phyloP scores from a whole-genome alignment of 1,140 invertebrate species.

The Aphis craccivora region DNA sequence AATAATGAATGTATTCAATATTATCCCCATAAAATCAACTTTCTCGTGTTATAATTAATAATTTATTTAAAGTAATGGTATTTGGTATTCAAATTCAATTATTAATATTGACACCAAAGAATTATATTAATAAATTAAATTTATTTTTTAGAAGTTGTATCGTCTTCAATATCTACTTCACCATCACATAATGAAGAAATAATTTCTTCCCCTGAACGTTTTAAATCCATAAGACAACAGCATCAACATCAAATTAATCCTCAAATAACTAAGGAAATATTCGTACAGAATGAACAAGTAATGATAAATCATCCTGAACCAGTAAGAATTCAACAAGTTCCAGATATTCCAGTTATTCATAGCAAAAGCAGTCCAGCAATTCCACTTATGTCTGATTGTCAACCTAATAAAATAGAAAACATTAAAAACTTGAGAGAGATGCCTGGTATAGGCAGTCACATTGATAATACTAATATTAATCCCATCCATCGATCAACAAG shows the following conservation, averaged over 20 bases:
- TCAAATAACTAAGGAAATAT: neutral
- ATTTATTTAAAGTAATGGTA: neutral
- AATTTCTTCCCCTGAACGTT: conserved; percentile 41
- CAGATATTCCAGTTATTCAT: conserved; percentile 48
- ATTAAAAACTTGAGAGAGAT: conserved; percentile 35
- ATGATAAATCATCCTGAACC: conserved; percentile 43
- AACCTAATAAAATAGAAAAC: conserved; percentile 51
- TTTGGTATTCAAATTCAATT: neutral
- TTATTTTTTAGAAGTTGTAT: conserved; percentile 20
- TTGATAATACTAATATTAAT: conserved; percentile 49
- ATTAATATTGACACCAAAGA: neutral
- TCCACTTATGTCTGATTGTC: conserved; percentile 42
- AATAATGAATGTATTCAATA: too few species aligned
- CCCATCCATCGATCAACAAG: conserved; percentile 49
- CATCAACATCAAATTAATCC: conserved; percentile 44
- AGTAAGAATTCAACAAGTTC: conserved; percentile 7
- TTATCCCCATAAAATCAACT: too few species aligned
- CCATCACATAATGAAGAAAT: conserved; percentile 47
- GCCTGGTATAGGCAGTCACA: neutral
- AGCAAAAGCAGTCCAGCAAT: conserved; percentile 53
- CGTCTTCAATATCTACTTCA: conserved; percentile 55
- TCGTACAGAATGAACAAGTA: conserved; percentile 37
- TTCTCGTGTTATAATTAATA: too few species aligned
- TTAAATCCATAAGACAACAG: conserved; percentile 52
- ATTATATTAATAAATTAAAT: neutral